phyloP scores from a whole-genome alignment of 2,797 vertebrate species.

The Atherinosoma microstoma region DNA sequence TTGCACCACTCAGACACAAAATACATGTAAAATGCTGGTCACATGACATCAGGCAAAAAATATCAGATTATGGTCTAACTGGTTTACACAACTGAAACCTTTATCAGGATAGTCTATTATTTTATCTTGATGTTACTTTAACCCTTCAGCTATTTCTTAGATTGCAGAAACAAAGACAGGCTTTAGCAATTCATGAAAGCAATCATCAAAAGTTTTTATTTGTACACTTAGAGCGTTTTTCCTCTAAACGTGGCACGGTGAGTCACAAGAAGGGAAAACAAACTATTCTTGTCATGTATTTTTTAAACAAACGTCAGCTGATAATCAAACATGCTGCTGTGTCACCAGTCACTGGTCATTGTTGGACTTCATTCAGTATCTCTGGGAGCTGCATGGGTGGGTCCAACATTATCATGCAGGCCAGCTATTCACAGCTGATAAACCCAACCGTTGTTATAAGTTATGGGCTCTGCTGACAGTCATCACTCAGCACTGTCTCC shows the following conservation, averaged over 20 bases:
- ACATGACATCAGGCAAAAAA: neutral
- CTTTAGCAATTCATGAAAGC: too few species aligned
- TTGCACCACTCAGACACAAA: neutral
- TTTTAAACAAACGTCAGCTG: slow-evolving; percentile 13
- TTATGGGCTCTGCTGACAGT: slow-evolving; percentile 11
- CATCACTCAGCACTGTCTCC: neutral
- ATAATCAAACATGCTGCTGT: slow-evolving; percentile 28
- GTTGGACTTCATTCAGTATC: slow-evolving; percentile 24
- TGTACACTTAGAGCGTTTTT: too few species aligned
- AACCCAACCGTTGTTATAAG: slow-evolving; percentile 54
- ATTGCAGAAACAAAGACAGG: too few species aligned
- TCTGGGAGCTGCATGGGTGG: slow-evolving; percentile 53
- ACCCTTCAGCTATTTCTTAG: too few species aligned
- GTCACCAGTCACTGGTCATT: slow-evolving; percentile 28
- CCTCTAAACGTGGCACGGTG: neutral
- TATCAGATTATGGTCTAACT: too few species aligned
- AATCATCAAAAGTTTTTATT: too few species aligned
- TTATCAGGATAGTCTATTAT: too few species aligned
- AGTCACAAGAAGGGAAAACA: neutral
- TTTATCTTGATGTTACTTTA: too few species aligned
- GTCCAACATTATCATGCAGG: slow-evolving; percentile 61
- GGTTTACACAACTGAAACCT: too few species aligned
- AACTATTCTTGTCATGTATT: neutral
- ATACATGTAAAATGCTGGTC: neutral
- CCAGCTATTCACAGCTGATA: slow-evolving; percentile 67